Percentiles rank a stretch among this genome's conserved stretches.
phyloP scores from a whole-genome alignment of 2,113 vertebrate genomes.

The Seriola quinqueradiata region DNA sequence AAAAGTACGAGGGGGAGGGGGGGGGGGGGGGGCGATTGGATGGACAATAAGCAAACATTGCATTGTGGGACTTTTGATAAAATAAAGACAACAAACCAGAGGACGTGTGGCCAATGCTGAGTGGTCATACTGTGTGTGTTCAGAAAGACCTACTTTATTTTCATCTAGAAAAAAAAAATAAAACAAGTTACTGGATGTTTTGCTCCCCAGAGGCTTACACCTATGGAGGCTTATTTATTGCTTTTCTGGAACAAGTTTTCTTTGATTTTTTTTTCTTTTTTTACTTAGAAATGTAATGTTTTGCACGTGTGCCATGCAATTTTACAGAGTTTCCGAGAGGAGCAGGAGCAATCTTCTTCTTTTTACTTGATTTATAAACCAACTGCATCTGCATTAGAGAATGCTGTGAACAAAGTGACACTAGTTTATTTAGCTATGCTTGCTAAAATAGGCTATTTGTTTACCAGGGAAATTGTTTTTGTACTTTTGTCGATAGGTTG shows the following conservation, averaged over 20 bases:
- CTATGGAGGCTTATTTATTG: conserved; percentile 76
- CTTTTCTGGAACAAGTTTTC: conserved; percentile 74
- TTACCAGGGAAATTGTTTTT: conserved; percentile 77
- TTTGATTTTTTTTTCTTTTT: conserved; percentile 69
- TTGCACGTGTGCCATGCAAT: conserved; percentile 86
- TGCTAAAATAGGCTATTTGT: conserved; percentile 84
- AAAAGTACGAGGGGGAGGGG: background rate
- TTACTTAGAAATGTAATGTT: conserved; percentile 78
- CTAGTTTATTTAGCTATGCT: conserved; percentile 85
- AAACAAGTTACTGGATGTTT: conserved; percentile 76
- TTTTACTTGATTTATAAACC: conserved; percentile 79
- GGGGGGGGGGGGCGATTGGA: conserved; percentile 2
- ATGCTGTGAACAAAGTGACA: conserved; percentile 82
- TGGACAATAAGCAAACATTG: conserved; percentile 54
- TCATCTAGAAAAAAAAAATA: conserved; percentile 73
- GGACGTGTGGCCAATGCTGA: conserved; percentile 34
- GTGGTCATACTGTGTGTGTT: conserved; percentile 57
- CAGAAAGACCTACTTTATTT: conserved; percentile 80
- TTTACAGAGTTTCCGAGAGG: conserved; percentile 69
- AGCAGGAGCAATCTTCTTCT: conserved; percentile 62
- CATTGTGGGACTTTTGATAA: conserved; percentile 70
- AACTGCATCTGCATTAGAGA: conserved; percentile 83
- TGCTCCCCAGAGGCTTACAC: conserved; percentile 66
- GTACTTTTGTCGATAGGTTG: conserved; percentile 76
- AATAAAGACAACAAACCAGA: conserved; percentile 37